These are phyloP conservation scores for Diphyllodes magnificus DNA, from an alignment of 2,113 vertebrate species.

Conservation along the genomic window DNA sequence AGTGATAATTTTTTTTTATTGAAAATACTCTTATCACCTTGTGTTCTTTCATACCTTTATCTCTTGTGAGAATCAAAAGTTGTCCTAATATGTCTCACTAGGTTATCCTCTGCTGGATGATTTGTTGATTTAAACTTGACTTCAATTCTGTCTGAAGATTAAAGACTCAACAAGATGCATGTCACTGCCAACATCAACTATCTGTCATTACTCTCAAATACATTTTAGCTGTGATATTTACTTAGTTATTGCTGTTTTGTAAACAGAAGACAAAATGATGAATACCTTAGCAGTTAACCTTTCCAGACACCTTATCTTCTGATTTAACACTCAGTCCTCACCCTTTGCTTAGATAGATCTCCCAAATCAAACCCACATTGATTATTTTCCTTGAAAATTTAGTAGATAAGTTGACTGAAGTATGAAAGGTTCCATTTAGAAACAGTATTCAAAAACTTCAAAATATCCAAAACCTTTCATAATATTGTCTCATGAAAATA, in stretches of 20 bases:
- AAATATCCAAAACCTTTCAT: not conserved
- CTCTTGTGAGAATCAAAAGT: not conserved
- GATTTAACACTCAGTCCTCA: not conserved
- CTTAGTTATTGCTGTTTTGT: not conserved
- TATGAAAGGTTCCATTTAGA: not conserved
- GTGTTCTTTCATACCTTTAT: not conserved
- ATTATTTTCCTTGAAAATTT: not conserved
- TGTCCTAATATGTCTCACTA: not conserved
- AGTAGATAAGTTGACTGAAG: not conserved
- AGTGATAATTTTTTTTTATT: not conserved
- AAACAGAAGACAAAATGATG: not conserved
- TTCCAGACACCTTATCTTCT: not conserved
- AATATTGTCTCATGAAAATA: not conserved
- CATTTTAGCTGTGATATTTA: not conserved
- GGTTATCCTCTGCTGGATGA: not conserved
- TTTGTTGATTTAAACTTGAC: not conserved
- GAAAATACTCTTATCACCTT: not conserved
- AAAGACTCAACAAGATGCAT: not conserved
- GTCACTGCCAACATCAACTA: not conserved
- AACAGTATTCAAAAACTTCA: not conserved
- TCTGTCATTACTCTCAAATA: slow-evolving; percentile 1
- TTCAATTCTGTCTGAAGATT: slow-evolving; percentile 5
- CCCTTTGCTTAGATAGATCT: not conserved
- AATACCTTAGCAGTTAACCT: not conserved
- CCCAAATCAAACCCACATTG: not conserved